Base-by-base conservation (phyloP, 2,888 invertebrate species). In the Leucoma salicis region DNA sequence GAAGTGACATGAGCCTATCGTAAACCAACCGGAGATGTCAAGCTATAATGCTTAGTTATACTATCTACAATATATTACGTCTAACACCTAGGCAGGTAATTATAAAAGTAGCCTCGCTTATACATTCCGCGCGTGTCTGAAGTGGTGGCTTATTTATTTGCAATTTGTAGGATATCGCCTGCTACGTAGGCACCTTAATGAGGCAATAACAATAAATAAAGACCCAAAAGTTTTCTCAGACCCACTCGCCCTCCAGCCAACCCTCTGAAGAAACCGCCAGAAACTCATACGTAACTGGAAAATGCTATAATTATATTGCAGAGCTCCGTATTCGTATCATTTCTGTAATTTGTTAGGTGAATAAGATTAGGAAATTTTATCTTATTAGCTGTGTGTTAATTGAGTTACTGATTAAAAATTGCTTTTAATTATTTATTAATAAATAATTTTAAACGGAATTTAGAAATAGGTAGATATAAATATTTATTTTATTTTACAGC, bases 131-230 rank as follows among this genome's bases (percentile, higher is more conserved):
- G 71, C 76, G 74, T 70, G 77, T 74, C 69, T 70, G 66, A 45
- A 47, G 51, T 47, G 66, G 74, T 62, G 75, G 78, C 83, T 80
- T 86, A 87, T 88, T 85, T 87, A 87, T 86, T 84, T 79, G 85
- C 81, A 87, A 88, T 88, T 86, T 85, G 88, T 85, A 76, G 84
- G 80, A 83, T 87, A 89, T 89, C 85, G 84, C 76, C 80, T 79
- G 75, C 79, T 83, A 81, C 79, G 82, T 82, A 83, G 79, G 82
- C 78, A 82, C 83, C 83, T 83, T 89, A 89, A 89, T 88, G 88
- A 88, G 86, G 87, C 75, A 85, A 89, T 89, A 89, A 89, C 88
- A 87, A 88, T 89, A 89, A 89, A 89, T 89, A 88, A 86, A 78
- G 88, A 82, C 88, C 88, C 88, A 82, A 88, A 88, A 88, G 79